A percentile compares a stretch with the other conserved stretches of the same genome.
Evolutionary conservation across 2,797 vertebrate genomes (phyloP).

Genomic region (Malacoraja senta): DNA sequence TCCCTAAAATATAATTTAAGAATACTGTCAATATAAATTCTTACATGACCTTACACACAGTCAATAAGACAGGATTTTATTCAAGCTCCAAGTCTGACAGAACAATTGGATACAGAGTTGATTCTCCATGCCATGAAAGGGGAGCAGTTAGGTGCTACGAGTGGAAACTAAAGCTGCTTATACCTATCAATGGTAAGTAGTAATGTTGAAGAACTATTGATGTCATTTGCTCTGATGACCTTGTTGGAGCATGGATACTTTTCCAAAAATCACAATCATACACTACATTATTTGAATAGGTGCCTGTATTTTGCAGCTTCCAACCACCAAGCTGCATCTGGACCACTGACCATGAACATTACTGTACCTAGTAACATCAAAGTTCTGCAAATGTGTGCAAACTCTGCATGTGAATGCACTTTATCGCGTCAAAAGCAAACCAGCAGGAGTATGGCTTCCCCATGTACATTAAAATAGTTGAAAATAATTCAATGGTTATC

Average conservation of each 20-base stretch:
- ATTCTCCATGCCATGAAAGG: neutral
- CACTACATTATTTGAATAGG: neutral
- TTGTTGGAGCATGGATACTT: neutral
- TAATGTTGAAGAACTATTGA: neutral
- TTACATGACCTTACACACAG: neutral
- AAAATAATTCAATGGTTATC: neutral
- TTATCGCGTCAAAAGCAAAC: neutral
- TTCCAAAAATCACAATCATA: neutral
- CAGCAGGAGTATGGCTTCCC: neutral
- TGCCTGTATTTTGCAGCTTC: neutral
- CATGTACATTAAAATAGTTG: neutral
- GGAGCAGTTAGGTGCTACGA: too few relatives aligned
- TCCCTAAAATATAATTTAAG: conserved; percentile 58
- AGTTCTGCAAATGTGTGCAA: neutral
- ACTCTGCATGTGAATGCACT: neutral
- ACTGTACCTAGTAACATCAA: neutral
- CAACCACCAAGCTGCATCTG: neutral
- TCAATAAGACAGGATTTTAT: neutral
- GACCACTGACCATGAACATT: neutral
- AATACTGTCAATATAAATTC: neutral
- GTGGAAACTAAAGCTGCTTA: too few relatives aligned
- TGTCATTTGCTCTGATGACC: neutral
- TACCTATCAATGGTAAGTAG: neutral
- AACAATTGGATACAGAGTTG: neutral
- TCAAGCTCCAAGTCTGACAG: neutral